Evolutionary conservation across 1,140 invertebrate genomes (phyloP).

Genomic region (Procambarus virginalis): DNA sequence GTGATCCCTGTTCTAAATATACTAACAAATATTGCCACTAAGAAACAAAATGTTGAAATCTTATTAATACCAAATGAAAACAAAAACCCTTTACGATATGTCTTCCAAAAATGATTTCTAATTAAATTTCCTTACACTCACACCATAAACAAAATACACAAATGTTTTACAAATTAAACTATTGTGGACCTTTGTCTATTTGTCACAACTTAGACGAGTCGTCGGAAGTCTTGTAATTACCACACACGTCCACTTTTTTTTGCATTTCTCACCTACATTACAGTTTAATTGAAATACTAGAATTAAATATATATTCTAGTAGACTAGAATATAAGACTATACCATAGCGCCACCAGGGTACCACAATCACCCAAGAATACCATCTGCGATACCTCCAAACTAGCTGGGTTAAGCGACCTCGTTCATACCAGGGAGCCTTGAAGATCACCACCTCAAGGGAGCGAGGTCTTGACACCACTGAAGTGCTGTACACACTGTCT

Average conservation of each 20-base stretch:
- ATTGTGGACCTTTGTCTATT: conserved; percentile 9
- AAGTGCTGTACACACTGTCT: background rate
- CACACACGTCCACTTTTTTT: conserved; percentile 38
- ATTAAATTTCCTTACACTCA: conserved; percentile 29
- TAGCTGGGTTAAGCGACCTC: conserved; percentile 3
- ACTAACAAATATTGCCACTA: conserved; percentile 54
- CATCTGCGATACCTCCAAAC: conserved; percentile 1
- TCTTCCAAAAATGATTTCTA: conserved; percentile 32
- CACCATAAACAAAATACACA: conserved; percentile 36
- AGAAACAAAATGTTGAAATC: conserved; percentile 38
- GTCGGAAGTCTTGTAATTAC: conserved; percentile 28
- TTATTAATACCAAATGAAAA: conserved; percentile 31
- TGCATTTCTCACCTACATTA: conserved; percentile 40
- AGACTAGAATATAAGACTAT: conserved; percentile 52
- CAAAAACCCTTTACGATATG: conserved; percentile 9
- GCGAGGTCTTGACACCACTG: background rate
- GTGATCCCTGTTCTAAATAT: conserved; percentile 14
- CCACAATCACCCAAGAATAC: background rate
- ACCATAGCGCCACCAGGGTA: conserved; percentile 38
- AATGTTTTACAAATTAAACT: conserved; percentile 10
- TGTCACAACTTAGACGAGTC: conserved; percentile 29
- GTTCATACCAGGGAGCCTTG: background rate
- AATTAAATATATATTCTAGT: background rate
- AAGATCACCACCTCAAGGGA: background rate
- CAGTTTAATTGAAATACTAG: conserved; percentile 31